Percentiles rank a stretch among this genome's conserved stretches.
phyloP scores from a whole-genome alignment of 2,113 vertebrate species.

The Montifringilla adamsi region DNA sequence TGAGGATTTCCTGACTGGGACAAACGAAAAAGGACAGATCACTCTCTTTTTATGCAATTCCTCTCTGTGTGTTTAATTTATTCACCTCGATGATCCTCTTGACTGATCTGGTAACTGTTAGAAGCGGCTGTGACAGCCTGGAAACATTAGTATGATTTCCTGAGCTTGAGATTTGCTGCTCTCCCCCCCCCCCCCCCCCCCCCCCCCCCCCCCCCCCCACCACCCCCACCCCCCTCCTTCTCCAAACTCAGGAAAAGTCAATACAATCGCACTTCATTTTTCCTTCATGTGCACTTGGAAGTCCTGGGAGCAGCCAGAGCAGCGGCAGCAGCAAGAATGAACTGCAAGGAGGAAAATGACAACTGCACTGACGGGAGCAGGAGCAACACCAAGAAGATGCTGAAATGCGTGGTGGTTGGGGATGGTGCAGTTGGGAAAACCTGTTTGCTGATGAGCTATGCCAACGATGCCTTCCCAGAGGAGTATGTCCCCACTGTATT shows the following conservation, averaged over 20 bases:
- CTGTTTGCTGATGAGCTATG: slow-evolving; percentile 83
- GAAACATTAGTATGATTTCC: slow-evolving; percentile 69
- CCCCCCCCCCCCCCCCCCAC: not conserved
- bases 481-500: slow-evolving; percentile 83
- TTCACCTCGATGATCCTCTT: slow-evolving; percentile 54
- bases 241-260: slow-evolving; percentile 42
- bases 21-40: not conserved
- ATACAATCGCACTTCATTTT: slow-evolving; percentile 45
- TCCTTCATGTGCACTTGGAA: slow-evolving; percentile 58
- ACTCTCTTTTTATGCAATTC: not conserved
- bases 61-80: slow-evolving; percentile 35
- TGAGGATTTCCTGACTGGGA: slow-evolving; percentile 69
- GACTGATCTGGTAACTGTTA: slow-evolving; percentile 43
- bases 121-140: slow-evolving; percentile 54
- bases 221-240: not conserved
- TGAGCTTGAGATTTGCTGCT: slow-evolving; percentile 47
- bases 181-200: not conserved
- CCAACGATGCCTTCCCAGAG: slow-evolving; percentile 83
- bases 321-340: slow-evolving; percentile 61
- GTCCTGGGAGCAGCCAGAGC: slow-evolving; percentile 22
- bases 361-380: slow-evolving; percentile 50
- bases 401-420: slow-evolving; percentile 83
- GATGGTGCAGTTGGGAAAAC: slow-evolving; percentile 83
- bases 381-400: slow-evolving; percentile 71
- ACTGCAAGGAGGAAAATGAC: slow-evolving; percentile 59